Conservation (phyloP, 2,797 vertebrate genomes). For the Xerus rutilus region DNA sequence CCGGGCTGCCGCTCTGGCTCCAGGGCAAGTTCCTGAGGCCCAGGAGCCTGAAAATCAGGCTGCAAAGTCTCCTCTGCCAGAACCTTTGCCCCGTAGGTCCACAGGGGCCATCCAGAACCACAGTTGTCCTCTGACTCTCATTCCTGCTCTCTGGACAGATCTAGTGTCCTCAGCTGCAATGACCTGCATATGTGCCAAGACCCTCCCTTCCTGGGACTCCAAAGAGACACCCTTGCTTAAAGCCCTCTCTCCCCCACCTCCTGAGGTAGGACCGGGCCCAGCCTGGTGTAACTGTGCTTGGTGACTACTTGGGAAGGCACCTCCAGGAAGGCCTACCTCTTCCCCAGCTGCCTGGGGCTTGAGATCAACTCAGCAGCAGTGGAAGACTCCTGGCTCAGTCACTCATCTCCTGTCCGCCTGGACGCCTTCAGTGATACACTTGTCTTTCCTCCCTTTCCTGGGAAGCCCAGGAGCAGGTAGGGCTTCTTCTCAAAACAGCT, state of each 20-base stretch:
- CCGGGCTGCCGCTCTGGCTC: too few species aligned
- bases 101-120: too few species aligned
- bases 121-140: neutral
- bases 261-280: neutral
- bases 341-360: neutral
- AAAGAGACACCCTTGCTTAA: neutral
- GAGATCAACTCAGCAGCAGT: neutral
- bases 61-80: neutral
- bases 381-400: neutral
- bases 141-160: neutral
- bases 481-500: neutral
- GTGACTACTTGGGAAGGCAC: neutral
- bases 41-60: neutral
- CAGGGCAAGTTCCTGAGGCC: neutral
- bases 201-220: neutral
- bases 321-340: neutral
- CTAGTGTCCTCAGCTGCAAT: neutral
- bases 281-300: accelerated
- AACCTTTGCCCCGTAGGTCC: neutral
- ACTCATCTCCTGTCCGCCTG: too few species aligned
- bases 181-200: neutral
- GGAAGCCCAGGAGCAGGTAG: neutral
- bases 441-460: neutral
- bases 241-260: neutral
- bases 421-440: too few species aligned